Evolutionary conservation across 2,888 invertebrate genomes (phyloP).

Genomic region (Drosophila neonasuta): DNA sequence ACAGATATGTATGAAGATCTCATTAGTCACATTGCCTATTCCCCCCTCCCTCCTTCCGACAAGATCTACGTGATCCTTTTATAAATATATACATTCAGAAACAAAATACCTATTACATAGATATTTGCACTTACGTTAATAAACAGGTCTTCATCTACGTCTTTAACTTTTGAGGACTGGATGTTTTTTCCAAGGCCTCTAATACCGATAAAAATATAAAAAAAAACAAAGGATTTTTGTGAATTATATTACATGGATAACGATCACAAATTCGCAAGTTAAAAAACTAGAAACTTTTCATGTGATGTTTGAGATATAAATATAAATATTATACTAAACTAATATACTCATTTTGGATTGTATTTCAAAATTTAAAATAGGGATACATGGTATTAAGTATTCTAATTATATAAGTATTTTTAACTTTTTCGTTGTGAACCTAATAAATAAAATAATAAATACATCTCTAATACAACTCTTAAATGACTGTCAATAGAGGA

Average conservation of each 20-base stretch:
- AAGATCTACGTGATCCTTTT: conserved; percentile 35
- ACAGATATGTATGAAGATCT: conserved; percentile 34
- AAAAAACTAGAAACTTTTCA: conserved; percentile 67
- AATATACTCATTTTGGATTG: conserved; percentile 60
- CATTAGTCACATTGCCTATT: conserved; percentile 11
- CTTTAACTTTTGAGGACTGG: conserved; percentile 73
- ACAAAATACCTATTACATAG: conserved; percentile 27
- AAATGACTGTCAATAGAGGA: background rate
- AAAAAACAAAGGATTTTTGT: conserved; percentile 25
- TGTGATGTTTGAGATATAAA: conserved; percentile 75
- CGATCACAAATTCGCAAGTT: conserved; percentile 42
- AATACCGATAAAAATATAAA: conserved; percentile 29
- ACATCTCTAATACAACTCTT: conserved; percentile 49
- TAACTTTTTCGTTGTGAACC: conserved; percentile 62
- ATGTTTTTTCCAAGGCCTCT: conserved; percentile 68
- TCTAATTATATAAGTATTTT: conserved; percentile 36
- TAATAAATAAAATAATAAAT: conserved; percentile 46
- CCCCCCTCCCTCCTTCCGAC: background rate
- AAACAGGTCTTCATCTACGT: conserved; percentile 72
- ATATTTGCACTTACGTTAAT: conserved; percentile 48
- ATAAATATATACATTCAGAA: conserved; percentile 41
- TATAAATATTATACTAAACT: conserved; percentile 40
- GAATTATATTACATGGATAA: conserved; percentile 38
- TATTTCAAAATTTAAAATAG: conserved; percentile 53
- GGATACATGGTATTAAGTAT: conserved; percentile 52